Evolutionary conservation across 2,888 invertebrate genomes (phyloP).

Genomic region (Tetanocera ferruginea): DNA sequence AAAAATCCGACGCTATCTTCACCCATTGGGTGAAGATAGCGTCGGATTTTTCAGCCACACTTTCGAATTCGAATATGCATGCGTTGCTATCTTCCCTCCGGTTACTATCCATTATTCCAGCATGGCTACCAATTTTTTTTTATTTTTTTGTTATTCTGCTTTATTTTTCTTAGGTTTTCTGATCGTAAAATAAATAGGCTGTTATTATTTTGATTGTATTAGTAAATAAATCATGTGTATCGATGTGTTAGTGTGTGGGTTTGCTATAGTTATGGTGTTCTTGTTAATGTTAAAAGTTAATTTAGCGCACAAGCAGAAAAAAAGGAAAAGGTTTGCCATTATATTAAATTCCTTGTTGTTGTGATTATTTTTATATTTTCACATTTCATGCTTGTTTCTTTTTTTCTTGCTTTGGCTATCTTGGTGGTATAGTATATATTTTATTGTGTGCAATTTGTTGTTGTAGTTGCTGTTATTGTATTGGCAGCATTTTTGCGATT

Average conservation of each 20-base stretch:
- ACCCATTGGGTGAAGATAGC: no score
- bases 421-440: not conserved
- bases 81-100: no score
- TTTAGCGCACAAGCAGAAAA: not conserved
- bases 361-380: no score
- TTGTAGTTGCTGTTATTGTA: not conserved
- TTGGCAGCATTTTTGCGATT: not conserved
- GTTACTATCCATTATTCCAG: not conserved
- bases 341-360: no score
- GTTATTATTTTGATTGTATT: slow-evolving; percentile 8
- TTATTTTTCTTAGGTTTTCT: not conserved
- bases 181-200: not conserved
- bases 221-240: not conserved
- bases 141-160: not conserved
- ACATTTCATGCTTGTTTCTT: no score
- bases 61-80: no score
- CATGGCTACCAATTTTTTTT: not conserved
- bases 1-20: no score
- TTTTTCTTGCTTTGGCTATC: no score
- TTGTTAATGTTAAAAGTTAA: not conserved
- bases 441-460: not conserved
- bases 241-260: not conserved
- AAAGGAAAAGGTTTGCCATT: not conserved
- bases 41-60: no score
- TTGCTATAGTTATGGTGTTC: not conserved